Evolutionary conservation across 2,888 invertebrate genomes (phyloP).

Genomic region (Temnothorax unifasciatus): DNA sequence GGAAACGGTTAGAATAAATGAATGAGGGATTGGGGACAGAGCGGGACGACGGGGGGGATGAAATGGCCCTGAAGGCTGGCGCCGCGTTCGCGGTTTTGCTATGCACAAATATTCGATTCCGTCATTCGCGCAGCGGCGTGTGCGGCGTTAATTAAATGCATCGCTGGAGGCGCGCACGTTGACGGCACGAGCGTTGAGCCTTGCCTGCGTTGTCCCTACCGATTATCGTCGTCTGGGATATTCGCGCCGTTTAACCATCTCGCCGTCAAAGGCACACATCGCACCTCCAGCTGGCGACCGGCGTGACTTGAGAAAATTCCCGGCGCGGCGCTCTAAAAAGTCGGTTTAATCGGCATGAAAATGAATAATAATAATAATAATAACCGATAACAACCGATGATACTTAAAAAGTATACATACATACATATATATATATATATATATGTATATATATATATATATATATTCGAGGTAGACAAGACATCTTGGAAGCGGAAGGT

Average conservation of each 20-base stretch:
- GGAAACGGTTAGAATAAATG: conserved; percentile 30
- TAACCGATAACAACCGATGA: too few species aligned
- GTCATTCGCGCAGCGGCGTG: conserved; percentile 58
- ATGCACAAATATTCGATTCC: conserved; percentile 58
- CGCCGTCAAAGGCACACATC: conserved; percentile 15
- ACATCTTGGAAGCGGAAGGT: background rate
- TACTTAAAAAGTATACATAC: background rate
- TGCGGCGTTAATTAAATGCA: conserved; percentile 65
- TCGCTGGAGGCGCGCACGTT: conserved; percentile 23
- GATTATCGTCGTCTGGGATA: conserved; percentile 53
- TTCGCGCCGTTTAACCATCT: conserved; percentile 26
- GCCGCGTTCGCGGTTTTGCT: conserved; percentile 55
- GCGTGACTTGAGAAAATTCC: conserved; percentile 6
- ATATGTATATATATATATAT: too few species aligned
- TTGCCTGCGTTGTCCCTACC: conserved; percentile 48
- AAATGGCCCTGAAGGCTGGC: conserved; percentile 52
- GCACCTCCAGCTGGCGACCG: conserved; percentile 25
- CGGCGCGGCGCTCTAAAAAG: background rate
- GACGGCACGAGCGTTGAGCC: conserved; percentile 48
- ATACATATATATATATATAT: too few species aligned
- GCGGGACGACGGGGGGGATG: background rate
- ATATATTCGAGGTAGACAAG: background rate
- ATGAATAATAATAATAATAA: background rate
- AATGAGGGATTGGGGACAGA: conserved; percentile 29
- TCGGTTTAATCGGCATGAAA: conserved; percentile 3